These are phyloP conservation scores for Danaus melanippus DNA, from an alignment of 1,140 invertebrate genomes.

Conservation along the genomic window DNA sequence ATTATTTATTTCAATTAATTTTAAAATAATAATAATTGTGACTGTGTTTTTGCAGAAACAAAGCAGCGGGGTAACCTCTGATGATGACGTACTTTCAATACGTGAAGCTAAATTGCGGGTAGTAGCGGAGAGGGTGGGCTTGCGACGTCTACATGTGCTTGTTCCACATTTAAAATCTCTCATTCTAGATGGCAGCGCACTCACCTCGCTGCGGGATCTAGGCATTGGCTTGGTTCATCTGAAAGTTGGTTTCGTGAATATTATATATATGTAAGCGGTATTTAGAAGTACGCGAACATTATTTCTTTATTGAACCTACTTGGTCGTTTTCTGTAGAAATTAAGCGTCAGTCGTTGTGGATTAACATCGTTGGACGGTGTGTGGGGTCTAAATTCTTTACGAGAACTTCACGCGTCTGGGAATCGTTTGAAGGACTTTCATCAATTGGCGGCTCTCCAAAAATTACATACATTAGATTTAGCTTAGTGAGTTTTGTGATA, in stretches of 20 bases:
- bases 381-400: slow-evolving; percentile 73
- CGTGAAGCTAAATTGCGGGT: slow-evolving; percentile 75
- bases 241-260: slow-evolving; percentile 36
- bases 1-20: too few relatives aligned
- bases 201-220: slow-evolving; percentile 77
- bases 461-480: slow-evolving; percentile 70
- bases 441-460: slow-evolving; percentile 70
- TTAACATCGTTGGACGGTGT: slow-evolving; percentile 77
- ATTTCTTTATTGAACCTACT: too few relatives aligned
- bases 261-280: neutral
- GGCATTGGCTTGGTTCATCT: slow-evolving; percentile 76
- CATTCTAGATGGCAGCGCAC: slow-evolving; percentile 76
- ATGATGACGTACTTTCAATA: slow-evolving; percentile 73
- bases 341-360: slow-evolving; percentile 78
- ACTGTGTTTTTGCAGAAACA: slow-evolving; percentile 54
- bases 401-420: slow-evolving; percentile 75
- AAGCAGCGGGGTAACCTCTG: slow-evolving; percentile 59
- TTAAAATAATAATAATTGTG: slow-evolving; percentile 1
- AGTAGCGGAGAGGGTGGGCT: slow-evolving; percentile 74
- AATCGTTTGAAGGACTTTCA: slow-evolving; percentile 75
- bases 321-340: slow-evolving; percentile 51
- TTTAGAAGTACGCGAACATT: neutral
- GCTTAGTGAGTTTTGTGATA: slow-evolving; percentile 49
- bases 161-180: slow-evolving; percentile 74
- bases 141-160: slow-evolving; percentile 74